These are phyloP conservation scores for Gouania willdenowi DNA, from an alignment of 2,797 vertebrate genomes.

Conservation along the genomic window DNA sequence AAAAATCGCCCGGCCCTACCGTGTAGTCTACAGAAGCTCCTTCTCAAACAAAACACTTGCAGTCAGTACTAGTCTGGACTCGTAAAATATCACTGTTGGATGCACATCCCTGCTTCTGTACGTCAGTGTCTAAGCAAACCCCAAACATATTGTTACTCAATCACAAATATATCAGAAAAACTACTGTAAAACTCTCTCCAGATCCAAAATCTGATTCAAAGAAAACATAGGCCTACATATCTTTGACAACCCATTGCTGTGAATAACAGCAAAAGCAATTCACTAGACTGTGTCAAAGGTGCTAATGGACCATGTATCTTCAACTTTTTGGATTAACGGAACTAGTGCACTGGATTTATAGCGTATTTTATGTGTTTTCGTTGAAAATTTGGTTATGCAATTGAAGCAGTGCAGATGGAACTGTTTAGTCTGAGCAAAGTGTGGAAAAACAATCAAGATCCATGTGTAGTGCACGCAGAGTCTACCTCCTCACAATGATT, in stretches of 20 bases:
- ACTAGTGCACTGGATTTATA: not conserved
- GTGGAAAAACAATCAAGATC: conserved; percentile 35
- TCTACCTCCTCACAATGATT: conserved; percentile 10
- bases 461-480: conserved; percentile 4
- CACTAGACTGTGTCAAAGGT: too few species aligned
- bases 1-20: too few species aligned
- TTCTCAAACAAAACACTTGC: conserved; percentile 19
- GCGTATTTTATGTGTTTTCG: not conserved
- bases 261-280: too few species aligned
- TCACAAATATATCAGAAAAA: conserved; percentile 11
- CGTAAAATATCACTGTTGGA: conserved; percentile 44
- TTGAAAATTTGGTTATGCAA: conserved; percentile 23
- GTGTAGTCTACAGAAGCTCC: conserved; percentile 6
- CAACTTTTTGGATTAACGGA: too few species aligned
- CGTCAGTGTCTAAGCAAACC: conserved; percentile 37
- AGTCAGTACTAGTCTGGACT: conserved; percentile 9
- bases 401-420: not conserved
- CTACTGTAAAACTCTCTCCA: too few species aligned
- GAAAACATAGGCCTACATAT: too few species aligned
- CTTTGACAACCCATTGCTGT: too few species aligned
- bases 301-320: too few species aligned
- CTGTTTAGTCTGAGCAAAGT: conserved; percentile 8
- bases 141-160: conserved; percentile 18
- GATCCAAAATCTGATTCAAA: not conserved
- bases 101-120: conserved; percentile 32